Conservation (phyloP, 2,888 invertebrate genomes). For the Dyspetes luteomarginatus region DNA sequence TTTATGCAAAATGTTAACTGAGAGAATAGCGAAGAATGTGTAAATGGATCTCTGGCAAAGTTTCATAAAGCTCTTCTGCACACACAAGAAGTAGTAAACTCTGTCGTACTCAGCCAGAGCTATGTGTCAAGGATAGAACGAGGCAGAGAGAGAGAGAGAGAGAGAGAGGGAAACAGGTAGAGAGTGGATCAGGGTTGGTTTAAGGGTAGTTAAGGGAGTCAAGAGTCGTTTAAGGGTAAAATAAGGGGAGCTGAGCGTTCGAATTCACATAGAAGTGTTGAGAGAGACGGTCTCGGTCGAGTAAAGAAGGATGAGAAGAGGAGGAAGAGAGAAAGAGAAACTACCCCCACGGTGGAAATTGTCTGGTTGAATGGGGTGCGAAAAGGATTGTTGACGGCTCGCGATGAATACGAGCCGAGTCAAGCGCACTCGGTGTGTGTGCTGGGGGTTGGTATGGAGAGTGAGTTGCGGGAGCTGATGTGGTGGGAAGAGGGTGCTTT, state of each 20-base stretch:
- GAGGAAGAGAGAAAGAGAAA: slow-evolving; percentile 35
- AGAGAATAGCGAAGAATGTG: not conserved
- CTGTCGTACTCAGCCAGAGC: not conserved
- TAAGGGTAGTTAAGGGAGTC: slow-evolving; percentile 23
- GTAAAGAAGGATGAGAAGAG: not conserved
- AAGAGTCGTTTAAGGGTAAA: slow-evolving; percentile 48
- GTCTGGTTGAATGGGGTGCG: slow-evolving; percentile 55
- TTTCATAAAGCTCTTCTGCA: not conserved
- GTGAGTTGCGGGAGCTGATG: slow-evolving; percentile 28
- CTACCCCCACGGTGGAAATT: slow-evolving; percentile 43
- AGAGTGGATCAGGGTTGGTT: slow-evolving; percentile 14
- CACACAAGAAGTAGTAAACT: not conserved
- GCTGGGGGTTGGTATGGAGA: not conserved
- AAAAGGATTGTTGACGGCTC: slow-evolving; percentile 53
- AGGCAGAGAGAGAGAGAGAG: not conserved
- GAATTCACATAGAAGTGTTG: slow-evolving; percentile 9
- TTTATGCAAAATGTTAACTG: not conserved
- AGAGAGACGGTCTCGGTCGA: slow-evolving; percentile 17
- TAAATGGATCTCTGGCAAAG: not conserved
- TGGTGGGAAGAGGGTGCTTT: slow-evolving; percentile 14
- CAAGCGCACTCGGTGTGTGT: not conserved
- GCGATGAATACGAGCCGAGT: slow-evolving; percentile 50
- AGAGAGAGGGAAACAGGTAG: not conserved
- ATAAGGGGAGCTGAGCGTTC: slow-evolving; percentile 38
- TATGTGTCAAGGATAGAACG: not conserved